These are phyloP conservation scores for Parascotia fuliginaria DNA, from an alignment of 2,888 invertebrate genomes.

Conservation along the genomic window DNA sequence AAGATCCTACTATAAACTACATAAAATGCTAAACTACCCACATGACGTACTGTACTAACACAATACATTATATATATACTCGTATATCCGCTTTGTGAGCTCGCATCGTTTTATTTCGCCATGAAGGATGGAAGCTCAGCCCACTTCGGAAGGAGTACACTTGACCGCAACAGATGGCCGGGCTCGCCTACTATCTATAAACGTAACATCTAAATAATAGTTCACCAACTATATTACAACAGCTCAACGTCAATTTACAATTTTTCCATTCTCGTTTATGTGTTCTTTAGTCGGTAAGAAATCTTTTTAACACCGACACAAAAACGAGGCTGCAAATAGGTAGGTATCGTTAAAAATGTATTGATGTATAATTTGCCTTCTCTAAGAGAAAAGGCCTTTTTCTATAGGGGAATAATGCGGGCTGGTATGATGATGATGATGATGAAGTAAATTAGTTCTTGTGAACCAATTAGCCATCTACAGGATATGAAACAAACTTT, in stretches of 20 bases:
- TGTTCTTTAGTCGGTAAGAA: no score
- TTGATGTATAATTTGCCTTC: no score
- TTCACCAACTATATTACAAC: slow-evolving; percentile 19
- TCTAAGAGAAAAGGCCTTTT: no score
- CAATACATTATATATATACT: slow-evolving; percentile 34
- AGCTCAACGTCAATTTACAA: slow-evolving; percentile 15
- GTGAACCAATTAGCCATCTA: no score
- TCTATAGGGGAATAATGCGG: no score
- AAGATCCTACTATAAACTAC: slow-evolving; percentile 29
- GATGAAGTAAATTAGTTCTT: no score
- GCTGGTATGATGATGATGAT: no score
- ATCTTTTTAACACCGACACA: no score
- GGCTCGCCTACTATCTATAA: slow-evolving; percentile 53
- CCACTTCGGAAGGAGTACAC: slow-evolving; percentile 64
- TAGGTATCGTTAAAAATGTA: no score
- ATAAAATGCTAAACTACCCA: slow-evolving; percentile 28
- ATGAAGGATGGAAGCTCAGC: slow-evolving; percentile 67
- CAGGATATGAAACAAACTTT: no score
- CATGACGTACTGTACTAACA: slow-evolving; percentile 33
- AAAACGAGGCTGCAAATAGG: no score
- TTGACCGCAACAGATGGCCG: slow-evolving; percentile 79
- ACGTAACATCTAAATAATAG: slow-evolving; percentile 20
- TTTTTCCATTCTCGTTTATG: no score
- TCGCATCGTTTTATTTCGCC: slow-evolving; percentile 64
- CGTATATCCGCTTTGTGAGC: slow-evolving; percentile 29